Evolutionary conservation across 2,888 invertebrate genomes (phyloP).

Genomic region (Hirtodrosophila trivittata): DNA sequence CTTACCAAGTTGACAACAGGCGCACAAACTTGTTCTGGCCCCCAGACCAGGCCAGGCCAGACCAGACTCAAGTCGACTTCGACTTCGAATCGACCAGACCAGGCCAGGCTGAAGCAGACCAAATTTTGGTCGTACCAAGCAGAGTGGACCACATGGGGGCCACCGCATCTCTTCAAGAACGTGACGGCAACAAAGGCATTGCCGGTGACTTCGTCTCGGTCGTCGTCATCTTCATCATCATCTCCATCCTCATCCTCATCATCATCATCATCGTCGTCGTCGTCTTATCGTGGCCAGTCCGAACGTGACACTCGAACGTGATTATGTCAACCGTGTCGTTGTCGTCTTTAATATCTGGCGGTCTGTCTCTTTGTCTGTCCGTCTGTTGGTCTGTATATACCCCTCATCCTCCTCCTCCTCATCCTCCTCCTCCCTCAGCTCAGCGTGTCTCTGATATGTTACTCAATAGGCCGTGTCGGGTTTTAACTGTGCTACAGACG

Average conservation of each 20-base stretch:
- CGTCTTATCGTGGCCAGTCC: slow-evolving; percentile 51
- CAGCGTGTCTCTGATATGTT: slow-evolving; percentile 46
- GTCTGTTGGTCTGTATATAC: no score
- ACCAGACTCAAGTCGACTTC: background rate
- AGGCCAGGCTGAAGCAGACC: background rate
- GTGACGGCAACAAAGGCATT: slow-evolving; percentile 71
- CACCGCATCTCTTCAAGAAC: slow-evolving; percentile 50
- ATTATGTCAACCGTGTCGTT: slow-evolving; percentile 74
- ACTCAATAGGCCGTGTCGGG: slow-evolving; percentile 72
- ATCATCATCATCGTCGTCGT: slow-evolving; percentile 10
- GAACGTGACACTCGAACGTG: slow-evolving; percentile 80
- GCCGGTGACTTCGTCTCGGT: slow-evolving; percentile 32
- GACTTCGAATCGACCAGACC: slow-evolving; percentile 5
- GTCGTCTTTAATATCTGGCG: slow-evolving; percentile 48
- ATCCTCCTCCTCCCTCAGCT: background rate
- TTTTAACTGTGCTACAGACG: slow-evolving; percentile 60
- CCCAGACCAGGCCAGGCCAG: background rate
- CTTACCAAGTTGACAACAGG: slow-evolving; percentile 32
- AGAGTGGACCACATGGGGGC: slow-evolving; percentile 47
- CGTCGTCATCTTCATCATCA: background rate
- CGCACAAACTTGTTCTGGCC: slow-evolving; percentile 63
- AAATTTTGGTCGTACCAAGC: slow-evolving; percentile 9
- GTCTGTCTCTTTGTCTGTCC: slow-evolving; percentile 7
- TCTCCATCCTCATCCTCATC: no score
- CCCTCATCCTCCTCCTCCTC: background rate